Conservation (phyloP, 1,140 invertebrate genomes). For the Drosophila virilis region DNA sequence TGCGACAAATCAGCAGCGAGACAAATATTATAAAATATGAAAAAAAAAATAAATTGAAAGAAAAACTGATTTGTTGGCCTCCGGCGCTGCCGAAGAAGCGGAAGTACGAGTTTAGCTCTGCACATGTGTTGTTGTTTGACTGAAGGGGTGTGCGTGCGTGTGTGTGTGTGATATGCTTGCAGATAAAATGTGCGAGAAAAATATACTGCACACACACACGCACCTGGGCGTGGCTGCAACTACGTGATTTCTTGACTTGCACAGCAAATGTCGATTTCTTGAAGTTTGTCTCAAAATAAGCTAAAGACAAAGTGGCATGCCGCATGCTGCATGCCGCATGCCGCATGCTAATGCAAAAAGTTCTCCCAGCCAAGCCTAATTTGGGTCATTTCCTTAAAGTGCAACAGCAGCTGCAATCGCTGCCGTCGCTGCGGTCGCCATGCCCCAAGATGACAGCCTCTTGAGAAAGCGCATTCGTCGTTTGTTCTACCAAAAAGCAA, state of each 20-base stretch:
- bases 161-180: constrained; percentile 62
- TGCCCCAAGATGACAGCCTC: constrained; percentile 31
- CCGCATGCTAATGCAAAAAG: constrained; percentile 70
- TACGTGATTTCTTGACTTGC: constrained; percentile 63
- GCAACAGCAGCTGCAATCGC: constrained; percentile 18
- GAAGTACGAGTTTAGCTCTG: constrained; percentile 76
- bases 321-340: constrained; percentile 25
- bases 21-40: constrained; percentile 28
- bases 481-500: constrained; percentile 63
- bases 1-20: constrained; percentile 69
- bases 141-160: constrained; percentile 29
- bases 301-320: constrained; percentile 62
- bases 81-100: constrained; percentile 54
- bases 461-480: constrained; percentile 45
- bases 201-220: constrained; percentile 51
- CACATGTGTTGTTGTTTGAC: constrained; percentile 67
- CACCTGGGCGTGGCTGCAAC: constrained; percentile 59
- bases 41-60: constrained; percentile 28
- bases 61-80: constrained; percentile 70
- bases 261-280: constrained; percentile 69
- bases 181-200: constrained; percentile 60
- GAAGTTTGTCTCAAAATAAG: constrained; percentile 47
- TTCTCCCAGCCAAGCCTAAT: constrained; percentile 62
- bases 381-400: constrained; percentile 81
- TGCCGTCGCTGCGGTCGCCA: not conserved